phyloP scores from a whole-genome alignment of 2,113 vertebrate genomes.

The Sceloporus undulatus region DNA sequence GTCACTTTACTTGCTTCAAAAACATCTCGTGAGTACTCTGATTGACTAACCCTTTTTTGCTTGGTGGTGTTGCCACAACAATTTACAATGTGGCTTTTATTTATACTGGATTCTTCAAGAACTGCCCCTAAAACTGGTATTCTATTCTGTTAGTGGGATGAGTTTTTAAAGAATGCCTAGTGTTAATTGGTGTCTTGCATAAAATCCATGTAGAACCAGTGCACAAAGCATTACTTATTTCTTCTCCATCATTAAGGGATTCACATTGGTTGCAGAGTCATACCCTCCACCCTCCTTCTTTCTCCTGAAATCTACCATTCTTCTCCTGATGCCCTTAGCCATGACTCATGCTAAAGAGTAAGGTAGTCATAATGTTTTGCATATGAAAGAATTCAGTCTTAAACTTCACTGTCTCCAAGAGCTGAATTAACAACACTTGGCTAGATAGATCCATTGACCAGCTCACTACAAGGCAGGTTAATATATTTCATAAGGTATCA shows the following conservation, averaged over 20 bases:
- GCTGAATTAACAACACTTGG: not conserved
- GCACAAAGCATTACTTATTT: not conserved
- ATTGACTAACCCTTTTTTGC: conserved; percentile 1
- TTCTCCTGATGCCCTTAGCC: too few relatives aligned
- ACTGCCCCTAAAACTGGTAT: not conserved
- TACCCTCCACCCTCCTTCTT: not conserved
- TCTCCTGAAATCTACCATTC: too few relatives aligned
- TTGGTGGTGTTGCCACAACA: not conserved
- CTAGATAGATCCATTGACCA: not conserved
- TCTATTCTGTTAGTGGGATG: not conserved
- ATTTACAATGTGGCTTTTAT: not conserved
- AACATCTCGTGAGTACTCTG: conserved; percentile 91
- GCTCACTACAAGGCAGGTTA: not conserved
- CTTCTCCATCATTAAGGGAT: not conserved
- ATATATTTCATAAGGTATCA: not conserved
- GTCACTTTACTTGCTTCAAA: conserved; percentile 93
- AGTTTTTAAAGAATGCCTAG: not conserved
- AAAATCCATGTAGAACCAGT: not conserved
- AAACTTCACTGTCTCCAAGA: too few relatives aligned
- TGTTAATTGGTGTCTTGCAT: not conserved
- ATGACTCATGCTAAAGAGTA: too few relatives aligned
- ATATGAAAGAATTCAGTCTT: too few relatives aligned
- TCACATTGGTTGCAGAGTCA: not conserved
- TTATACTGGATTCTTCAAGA: not conserved
- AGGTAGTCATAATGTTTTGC: too few relatives aligned